Evolutionary conservation across 2,113 vertebrate species (phyloP).

Genomic region (Xenus cinereus): DNA sequence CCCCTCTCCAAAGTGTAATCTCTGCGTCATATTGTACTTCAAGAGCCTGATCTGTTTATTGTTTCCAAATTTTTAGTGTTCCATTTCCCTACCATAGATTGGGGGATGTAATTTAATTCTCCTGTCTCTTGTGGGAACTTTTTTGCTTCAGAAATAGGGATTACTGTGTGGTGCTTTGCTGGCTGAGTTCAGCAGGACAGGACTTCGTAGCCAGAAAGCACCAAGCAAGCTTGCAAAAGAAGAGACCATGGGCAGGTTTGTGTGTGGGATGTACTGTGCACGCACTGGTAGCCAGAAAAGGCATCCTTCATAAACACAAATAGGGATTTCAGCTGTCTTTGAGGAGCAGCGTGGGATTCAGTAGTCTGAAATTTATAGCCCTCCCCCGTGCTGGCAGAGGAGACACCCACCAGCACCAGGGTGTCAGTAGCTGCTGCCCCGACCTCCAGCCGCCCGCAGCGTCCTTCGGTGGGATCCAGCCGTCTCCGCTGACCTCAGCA

Average conservation of each 20-base stretch:
- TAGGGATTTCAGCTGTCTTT: neutral
- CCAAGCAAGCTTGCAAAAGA: neutral
- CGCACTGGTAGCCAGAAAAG: neutral
- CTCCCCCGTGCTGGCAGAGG: neutral
- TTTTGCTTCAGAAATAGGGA: neutral
- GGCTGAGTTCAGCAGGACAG: neutral
- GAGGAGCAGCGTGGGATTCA: neutral
- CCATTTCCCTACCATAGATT: neutral
- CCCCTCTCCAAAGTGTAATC: neutral
- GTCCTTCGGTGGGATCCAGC: neutral
- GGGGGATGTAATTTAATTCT: neutral
- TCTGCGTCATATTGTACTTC: neutral
- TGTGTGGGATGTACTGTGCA: neutral
- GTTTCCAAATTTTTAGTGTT: neutral
- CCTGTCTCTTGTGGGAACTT: accelerated
- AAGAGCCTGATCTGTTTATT: neutral
- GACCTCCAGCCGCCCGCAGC: neutral
- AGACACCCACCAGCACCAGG: neutral
- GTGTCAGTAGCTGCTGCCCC: neutral
- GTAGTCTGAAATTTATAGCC: neutral
- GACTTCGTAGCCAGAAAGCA: neutral
- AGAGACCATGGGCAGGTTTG: neutral
- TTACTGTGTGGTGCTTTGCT: neutral
- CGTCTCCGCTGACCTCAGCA: neutral
- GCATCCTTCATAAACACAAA: neutral